Evolutionary conservation across 2,113 vertebrate genomes (phyloP), one percentile per base, ranked within the genome.

Genomic region (Balaeniceps rex): DNA sequence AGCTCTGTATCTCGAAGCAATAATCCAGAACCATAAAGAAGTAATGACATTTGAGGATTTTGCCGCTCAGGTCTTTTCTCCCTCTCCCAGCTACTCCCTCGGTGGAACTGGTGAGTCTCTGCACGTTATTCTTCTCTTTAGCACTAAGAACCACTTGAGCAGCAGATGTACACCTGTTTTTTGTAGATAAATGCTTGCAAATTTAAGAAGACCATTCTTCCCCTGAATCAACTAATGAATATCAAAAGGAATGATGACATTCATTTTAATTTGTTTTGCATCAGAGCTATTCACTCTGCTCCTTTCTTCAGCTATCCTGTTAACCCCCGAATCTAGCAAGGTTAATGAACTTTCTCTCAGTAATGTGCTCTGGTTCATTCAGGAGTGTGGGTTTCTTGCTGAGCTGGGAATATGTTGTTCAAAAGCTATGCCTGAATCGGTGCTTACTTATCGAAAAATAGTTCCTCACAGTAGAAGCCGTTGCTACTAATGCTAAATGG

Each of bases 11-110:
- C 98, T 99, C 44, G 99, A 99, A 98, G 99, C 99, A 97, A 99
- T 99, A 97, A 99, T 99, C 97, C 99, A 99, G 98, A 99, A 99
- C 98, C 99, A 99, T 95, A 99, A 99, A 79, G 99, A 99, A 98
- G 98, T 99, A 91, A 99, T 99, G 99, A 99, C 99, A 34, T 99
- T 99, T 86, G 99, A 99, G 97, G 99, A 99, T 98, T 99, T 99
- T 93, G 99, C 99, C 7, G 98, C 99, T 85, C 99, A 99, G 98
- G 99, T 99, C 97, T 99, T 99, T 97, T 99, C 98, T 77, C 99
- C 99, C 31, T 99, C 99, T 93, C 99, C 99, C 68, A 98, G 98
- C 98, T 99, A 99, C 97, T 98, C 99, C 52, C 98, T 99, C 58
- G 94, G 98, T 89, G 99, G 99, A 96, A 99, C 99, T 98, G 99